A percentile compares a stretch with the other conserved stretches of the same genome.
phyloP scores from a whole-genome alignment of 1,140 invertebrate genomes.

The Temnothorax curvispinosus region DNA sequence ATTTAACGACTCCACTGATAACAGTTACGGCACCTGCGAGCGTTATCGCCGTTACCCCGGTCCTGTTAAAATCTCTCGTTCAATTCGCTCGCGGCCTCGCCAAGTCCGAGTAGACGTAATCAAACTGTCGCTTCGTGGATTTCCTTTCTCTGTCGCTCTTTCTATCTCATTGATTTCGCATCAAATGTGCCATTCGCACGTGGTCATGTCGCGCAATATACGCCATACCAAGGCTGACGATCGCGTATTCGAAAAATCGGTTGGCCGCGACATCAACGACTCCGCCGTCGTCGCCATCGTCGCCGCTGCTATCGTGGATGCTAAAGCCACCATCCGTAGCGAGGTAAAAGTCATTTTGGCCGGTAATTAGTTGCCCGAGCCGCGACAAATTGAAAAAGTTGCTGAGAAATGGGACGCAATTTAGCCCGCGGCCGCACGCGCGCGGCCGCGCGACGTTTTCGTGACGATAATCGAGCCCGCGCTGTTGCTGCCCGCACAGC shows the following conservation, averaged over 20 bases:
- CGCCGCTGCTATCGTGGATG: neutral
- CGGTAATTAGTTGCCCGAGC: slow-evolving; percentile 83
- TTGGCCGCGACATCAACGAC: slow-evolving; percentile 6
- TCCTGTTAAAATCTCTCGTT: slow-evolving; percentile 21
- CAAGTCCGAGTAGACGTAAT: slow-evolving; percentile 48
- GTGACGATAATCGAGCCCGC: slow-evolving; percentile 70
- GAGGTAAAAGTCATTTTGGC: slow-evolving; percentile 81
- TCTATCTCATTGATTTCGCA: slow-evolving; percentile 31
- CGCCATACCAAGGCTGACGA: slow-evolving; percentile 18
- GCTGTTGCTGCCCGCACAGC: slow-evolving; percentile 28
- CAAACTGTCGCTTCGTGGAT: slow-evolving; percentile 42
- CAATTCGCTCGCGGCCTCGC: slow-evolving; percentile 7
- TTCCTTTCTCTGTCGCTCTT: neutral
- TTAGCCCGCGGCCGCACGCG: slow-evolving; percentile 74
- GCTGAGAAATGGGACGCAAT: slow-evolving; percentile 84
- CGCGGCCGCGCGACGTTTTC: slow-evolving; percentile 50
- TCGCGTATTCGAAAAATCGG: slow-evolving; percentile 40
- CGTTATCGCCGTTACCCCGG: neutral
- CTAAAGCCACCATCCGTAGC: slow-evolving; percentile 33
- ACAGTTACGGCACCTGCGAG: slow-evolving; percentile 21
- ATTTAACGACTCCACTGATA: slow-evolving; percentile 39
- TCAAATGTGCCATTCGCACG: slow-evolving; percentile 48
- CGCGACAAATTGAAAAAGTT: slow-evolving; percentile 85
- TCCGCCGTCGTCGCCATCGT: neutral
- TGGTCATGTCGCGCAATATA: slow-evolving; percentile 50